A percentile compares a stretch with the other conserved stretches of the same genome.
Conservation (phyloP, 2,113 vertebrate genomes). For the Petrocephalus zakoni region DNA sequence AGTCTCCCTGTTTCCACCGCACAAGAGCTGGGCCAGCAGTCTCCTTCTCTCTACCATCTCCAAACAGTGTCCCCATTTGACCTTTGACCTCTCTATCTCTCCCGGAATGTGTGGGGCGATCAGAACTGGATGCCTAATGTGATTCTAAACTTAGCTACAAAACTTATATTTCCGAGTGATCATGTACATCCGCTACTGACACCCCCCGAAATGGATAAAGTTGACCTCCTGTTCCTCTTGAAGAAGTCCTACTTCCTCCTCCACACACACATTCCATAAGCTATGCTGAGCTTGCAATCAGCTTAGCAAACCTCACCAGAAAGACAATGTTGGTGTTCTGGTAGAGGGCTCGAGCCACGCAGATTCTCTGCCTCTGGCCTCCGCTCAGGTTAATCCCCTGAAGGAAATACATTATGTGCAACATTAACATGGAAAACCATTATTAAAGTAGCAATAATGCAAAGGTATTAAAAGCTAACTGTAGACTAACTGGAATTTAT, state of each 20-base stretch:
- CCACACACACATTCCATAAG: not conserved
- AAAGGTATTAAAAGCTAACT: not conserved
- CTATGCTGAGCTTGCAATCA: not conserved
- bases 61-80: not conserved
- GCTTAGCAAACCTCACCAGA: conserved; percentile 68
- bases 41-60: not conserved
- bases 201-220: not conserved
- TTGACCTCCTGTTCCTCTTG: not conserved
- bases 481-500: not conserved
- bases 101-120: not conserved
- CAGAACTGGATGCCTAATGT: not conserved
- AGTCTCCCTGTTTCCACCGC: not conserved
- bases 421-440: conserved; percentile 3
- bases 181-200: not conserved
- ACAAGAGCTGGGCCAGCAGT: not conserved
- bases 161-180: not conserved
- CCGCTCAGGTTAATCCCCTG: conserved; percentile 98
- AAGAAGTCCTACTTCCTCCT: not conserved
- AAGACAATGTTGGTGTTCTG: conserved; percentile 98
- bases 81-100: not conserved
- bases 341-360: conserved; percentile 90
- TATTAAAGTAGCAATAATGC: not conserved
- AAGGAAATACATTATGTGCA: conserved; percentile 21
- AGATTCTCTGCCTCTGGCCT: conserved; percentile 93
- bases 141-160: not conserved